These are phyloP conservation scores for Gallinago media DNA, from an alignment of 2,113 vertebrate species.

Conservation along the genomic window DNA sequence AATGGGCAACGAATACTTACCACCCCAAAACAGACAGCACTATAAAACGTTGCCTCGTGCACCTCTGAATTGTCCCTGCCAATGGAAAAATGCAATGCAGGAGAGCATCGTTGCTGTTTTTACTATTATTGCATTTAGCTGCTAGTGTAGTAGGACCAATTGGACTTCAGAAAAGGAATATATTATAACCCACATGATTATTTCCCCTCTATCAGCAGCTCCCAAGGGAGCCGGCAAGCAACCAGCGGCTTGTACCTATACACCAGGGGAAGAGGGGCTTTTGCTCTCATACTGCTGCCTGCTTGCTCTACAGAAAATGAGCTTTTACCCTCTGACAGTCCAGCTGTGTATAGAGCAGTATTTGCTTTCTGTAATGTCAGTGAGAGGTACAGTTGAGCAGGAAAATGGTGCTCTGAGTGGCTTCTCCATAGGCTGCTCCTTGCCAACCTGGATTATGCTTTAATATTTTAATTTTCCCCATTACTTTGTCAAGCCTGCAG, in stretches of 20 bases:
- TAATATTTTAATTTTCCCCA: background rate
- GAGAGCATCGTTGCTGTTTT: background rate
- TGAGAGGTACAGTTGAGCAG: background rate
- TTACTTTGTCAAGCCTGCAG: background rate
- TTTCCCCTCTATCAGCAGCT: background rate
- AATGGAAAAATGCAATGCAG: background rate
- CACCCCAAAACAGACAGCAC: background rate
- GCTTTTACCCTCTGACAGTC: background rate
- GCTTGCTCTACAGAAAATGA: background rate
- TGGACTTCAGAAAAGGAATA: background rate
- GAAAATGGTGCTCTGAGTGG: background rate
- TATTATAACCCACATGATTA: background rate
- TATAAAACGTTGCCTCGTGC: fast-evolving
- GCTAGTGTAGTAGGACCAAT: background rate
- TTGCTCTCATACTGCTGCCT: background rate
- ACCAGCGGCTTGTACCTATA: background rate
- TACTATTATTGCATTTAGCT: background rate
- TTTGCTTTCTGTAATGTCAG: background rate
- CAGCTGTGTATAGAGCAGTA: background rate
- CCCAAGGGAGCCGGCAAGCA: background rate
- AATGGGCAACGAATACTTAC: background rate
- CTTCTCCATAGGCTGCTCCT: background rate
- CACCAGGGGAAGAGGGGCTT: background rate
- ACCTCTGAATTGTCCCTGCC: background rate
- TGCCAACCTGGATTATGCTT: background rate